Evolutionary conservation across 2,797 vertebrate species (phyloP).

Genomic region (Melanotaenia boesemani): DNA sequence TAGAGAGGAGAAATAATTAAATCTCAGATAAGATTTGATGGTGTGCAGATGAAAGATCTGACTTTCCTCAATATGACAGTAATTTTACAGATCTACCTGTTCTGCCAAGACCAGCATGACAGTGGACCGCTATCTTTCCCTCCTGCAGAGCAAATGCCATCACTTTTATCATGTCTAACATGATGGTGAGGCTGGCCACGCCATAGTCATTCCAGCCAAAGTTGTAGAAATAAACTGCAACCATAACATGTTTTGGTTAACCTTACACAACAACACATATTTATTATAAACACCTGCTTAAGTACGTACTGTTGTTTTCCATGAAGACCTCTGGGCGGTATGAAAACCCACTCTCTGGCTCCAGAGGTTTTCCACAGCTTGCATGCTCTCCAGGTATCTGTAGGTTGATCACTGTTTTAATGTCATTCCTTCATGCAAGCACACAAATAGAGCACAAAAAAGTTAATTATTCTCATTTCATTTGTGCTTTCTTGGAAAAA

Average conservation of each 20-base stretch:
- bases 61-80: not conserved
- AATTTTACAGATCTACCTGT: slow-evolving; percentile 85
- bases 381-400: slow-evolving; percentile 96
- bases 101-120: slow-evolving; percentile 95
- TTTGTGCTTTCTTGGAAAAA: not conserved
- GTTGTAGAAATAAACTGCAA: slow-evolving; percentile 98
- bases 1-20: not conserved
- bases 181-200: slow-evolving; percentile 89
- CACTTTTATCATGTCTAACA: slow-evolving; percentile 97
- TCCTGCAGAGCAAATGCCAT: slow-evolving; percentile 96
- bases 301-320: slow-evolving; percentile 93
- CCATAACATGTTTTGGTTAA: slow-evolving; percentile 5
- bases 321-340: slow-evolving; percentile 96
- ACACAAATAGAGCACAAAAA: slow-evolving; percentile 24
- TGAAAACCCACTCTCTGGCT: slow-evolving; percentile 94
- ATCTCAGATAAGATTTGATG: not conserved
- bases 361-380: slow-evolving; percentile 92
- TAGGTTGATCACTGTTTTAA: slow-evolving; percentile 96
- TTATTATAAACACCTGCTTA: not conserved
- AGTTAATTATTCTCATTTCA: slow-evolving; percentile 12
- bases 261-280: not conserved
- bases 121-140: slow-evolving; percentile 95
- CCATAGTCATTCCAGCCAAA: slow-evolving; percentile 98
- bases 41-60: not conserved
- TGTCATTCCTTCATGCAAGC: slow-evolving; percentile 82